These are phyloP conservation scores for Pedicia rivosa DNA, from an alignment of 2,888 invertebrate species.

Conservation along the genomic window DNA sequence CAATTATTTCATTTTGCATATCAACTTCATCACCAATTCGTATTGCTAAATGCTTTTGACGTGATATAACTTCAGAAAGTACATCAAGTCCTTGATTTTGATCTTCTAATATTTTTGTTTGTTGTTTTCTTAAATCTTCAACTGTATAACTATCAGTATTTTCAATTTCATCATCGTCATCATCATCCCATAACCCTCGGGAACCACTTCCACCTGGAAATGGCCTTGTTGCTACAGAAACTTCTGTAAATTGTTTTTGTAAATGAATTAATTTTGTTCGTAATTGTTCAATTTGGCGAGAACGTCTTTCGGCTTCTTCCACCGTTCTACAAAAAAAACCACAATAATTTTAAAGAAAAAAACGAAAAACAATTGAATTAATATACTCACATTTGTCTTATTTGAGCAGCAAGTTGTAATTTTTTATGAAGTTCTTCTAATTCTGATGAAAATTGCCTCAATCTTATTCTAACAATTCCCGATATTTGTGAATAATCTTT, in stretches of 20 bases:
- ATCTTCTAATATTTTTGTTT: slow-evolving; percentile 45
- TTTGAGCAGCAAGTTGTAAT: slow-evolving; percentile 33
- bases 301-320: slow-evolving; percentile 44
- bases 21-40: slow-evolving; percentile 62
- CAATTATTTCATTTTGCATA: slow-evolving; percentile 61
- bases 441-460: slow-evolving; percentile 45
- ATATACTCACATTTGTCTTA: slow-evolving; percentile 23
- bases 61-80: slow-evolving; percentile 52
- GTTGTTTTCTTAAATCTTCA: slow-evolving; percentile 36
- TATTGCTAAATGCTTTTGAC: slow-evolving; percentile 60
- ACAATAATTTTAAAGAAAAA: slow-evolving; percentile 5
- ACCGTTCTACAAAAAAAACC: slow-evolving; percentile 31
- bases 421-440: slow-evolving; percentile 39
- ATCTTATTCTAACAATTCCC: slow-evolving; percentile 37
- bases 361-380: background rate
- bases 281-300: slow-evolving; percentile 41
- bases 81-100: slow-evolving; percentile 64
- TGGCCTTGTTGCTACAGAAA: slow-evolving; percentile 1
- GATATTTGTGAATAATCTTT: slow-evolving; percentile 41
- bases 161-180: slow-evolving; percentile 29
- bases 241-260: slow-evolving; percentile 30
- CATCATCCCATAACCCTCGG: slow-evolving; percentile 15
- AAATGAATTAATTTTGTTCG: slow-evolving; percentile 41
- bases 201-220: slow-evolving; percentile 7
- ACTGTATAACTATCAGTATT: slow-evolving; percentile 29